Evolutionary conservation across 2,113 vertebrate genomes (phyloP), one percentile per base, ranked within the genome.

Genomic region (Neolamprologus cancellatus): DNA sequence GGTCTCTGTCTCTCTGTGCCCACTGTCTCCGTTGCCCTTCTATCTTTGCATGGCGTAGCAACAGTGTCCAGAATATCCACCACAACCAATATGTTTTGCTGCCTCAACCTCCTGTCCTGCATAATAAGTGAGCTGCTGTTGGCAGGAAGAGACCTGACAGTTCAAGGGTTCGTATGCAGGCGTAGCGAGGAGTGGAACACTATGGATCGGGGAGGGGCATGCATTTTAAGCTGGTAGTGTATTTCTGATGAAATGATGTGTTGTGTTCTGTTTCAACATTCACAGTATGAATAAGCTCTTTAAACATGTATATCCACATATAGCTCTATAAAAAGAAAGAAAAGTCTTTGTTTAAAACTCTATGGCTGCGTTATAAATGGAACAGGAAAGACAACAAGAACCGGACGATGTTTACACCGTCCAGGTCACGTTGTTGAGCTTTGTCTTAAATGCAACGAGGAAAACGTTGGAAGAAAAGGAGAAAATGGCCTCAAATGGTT

Each of bases 251-350:
- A 96, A 97, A 96, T 97, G 95, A 96, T 96, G 95, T 97, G 97
- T 98, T 96, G 96, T 97, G 96, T 97, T 97, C 95, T 94, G 95
- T 97, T 97, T 97, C 93, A 96, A 95, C 96, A 96, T 96, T 95
- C 97, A 96, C 98, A 97, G 97, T 98, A 97, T 97, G 95, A 98
- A 98, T 99, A 98, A 99, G 97, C 97, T 98, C 90, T 97, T 92
- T 96, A 92, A 96, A 95, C 95, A 92, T 90, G 88, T 87, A 93
- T 80, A 92, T 15, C 91, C 66, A 89, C 23, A 91, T 87, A 92
- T 93, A 87, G 88, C 87, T 92, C 82, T 91, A 89, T 91, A 82
- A 91, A 91, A 91, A 92, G 81, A 93, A 88, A 95, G 85, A 89
- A 95, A 96, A 95, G 96, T 96, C 96, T 97, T 97, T 96, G 97